Evolutionary conservation across 2,797 vertebrate species (phyloP).

Genomic region (Chrysocyon brachyurus): DNA sequence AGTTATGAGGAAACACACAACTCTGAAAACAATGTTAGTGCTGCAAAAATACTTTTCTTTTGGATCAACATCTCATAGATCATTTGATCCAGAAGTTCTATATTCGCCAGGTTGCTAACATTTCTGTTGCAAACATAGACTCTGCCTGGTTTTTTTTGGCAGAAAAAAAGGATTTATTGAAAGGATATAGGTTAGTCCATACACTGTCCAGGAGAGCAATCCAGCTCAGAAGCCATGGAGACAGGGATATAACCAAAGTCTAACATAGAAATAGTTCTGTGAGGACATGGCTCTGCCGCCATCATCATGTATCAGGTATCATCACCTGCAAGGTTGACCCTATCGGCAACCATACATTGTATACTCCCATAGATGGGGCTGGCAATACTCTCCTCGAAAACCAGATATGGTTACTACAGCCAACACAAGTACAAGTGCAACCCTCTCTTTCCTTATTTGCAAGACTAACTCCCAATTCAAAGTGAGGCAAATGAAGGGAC

Average conservation of each 20-base stretch:
- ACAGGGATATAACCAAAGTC: neutral
- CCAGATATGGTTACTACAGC: neutral
- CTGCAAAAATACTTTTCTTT: neutral
- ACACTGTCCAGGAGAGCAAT: neutral
- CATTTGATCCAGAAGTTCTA: neutral
- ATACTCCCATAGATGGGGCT: neutral
- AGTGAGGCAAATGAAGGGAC: neutral
- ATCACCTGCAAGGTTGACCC: neutral
- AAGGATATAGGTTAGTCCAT: neutral
- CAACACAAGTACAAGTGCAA: neutral
- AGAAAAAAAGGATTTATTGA: neutral
- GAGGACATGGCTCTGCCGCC: neutral
- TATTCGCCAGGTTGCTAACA: neutral
- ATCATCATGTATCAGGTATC: neutral
- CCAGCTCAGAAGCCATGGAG: neutral
- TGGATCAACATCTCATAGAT: neutral
- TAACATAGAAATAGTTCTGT: neutral
- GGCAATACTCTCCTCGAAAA: neutral
- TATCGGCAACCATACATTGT: neutral
- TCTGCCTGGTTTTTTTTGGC: neutral
- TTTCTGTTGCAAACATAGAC: neutral
- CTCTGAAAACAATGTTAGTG: neutral
- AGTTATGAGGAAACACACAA: neutral
- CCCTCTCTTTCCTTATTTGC: neutral
- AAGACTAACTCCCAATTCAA: neutral